phyloP scores from a whole-genome alignment of 2,888 invertebrate genomes.

The Drosophila pseudotalamancana region DNA sequence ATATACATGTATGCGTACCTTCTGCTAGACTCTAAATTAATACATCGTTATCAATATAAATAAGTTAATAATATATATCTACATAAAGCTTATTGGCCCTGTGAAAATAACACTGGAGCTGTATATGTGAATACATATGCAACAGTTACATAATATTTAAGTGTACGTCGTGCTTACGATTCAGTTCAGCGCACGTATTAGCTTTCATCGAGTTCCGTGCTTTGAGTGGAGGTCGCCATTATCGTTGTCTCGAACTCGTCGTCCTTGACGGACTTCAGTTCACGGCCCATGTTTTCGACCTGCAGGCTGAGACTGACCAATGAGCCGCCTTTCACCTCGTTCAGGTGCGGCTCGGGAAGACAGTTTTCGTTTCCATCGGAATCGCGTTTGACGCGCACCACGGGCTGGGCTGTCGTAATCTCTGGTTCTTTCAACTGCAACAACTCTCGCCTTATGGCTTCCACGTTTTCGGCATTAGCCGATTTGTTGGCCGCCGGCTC shows the following conservation, averaged over 20 bases:
- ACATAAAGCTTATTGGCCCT: conserved; percentile 61
- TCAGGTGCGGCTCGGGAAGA: conserved; percentile 66
- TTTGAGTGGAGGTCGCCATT: background rate
- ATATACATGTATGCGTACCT: conserved; percentile 3
- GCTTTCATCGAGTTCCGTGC: conserved; percentile 9
- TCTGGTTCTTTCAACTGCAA: conserved; percentile 61
- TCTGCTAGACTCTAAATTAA: conserved; percentile 38
- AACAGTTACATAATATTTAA: background rate
- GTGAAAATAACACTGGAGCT: conserved; percentile 24
- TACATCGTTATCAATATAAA: conserved; percentile 28
- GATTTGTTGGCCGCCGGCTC: conserved; percentile 27
- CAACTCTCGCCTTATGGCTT: conserved; percentile 81
- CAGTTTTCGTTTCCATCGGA: conserved; percentile 63
- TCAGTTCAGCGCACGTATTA: conserved; percentile 21
- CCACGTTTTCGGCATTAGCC: conserved; percentile 61
- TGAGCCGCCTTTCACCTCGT: conserved; percentile 34
- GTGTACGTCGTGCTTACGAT: conserved; percentile 7
- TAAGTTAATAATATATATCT: conserved; percentile 48
- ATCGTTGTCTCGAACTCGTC: conserved; percentile 27
- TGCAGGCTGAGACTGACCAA: conserved; percentile 46
- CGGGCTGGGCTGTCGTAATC: conserved; percentile 17
- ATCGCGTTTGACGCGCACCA: conserved; percentile 66
- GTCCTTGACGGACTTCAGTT: conserved; percentile 81
- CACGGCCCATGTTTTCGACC: conserved; percentile 78
- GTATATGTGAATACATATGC: conserved; percentile 5